Evolutionary conservation across 2,888 invertebrate genomes (phyloP), one percentile per base, ranked within the genome.

Genomic region (Barypeithes pellucidus): DNA sequence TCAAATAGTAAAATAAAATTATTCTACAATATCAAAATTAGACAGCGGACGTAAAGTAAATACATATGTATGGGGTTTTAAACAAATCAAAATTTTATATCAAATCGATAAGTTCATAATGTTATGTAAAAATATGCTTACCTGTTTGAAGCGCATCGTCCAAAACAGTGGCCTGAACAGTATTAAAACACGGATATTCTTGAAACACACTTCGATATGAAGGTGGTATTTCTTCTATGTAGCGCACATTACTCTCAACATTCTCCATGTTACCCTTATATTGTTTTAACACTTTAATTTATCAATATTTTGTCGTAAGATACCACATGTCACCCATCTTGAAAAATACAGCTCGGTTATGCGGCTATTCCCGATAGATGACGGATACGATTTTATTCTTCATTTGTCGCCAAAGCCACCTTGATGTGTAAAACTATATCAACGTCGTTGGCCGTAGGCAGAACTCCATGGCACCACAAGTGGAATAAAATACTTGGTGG

Each of bases 81-180:
- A n/a, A n/a, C n/a, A n/a, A n/a, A n/a, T n/a, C n/a, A n/a, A n/a
- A n/a, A n/a, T n/a, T n/a, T n/a, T n/a, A n/a, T n/a, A n/a, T n/a
- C n/a, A n/a, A n/a, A n/a, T n/a, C n/a, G n/a, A n/a, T n/a, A n/a
- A n/a, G n/a, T n/a, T n/a, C n/a, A n/a, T n/a, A 9, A 8, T 47
- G 1, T 22, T 18, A 29, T 11, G 39, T 62, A 45, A 62, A 20
- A 54, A 39, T 60, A 14, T 57, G 67, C 41, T 79, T 84, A 91
- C 92, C 91, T 82, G 91, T 87, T 83, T 91, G 87, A 24, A 92
- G 83, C 0, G 92, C 90, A 83, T 91, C 90, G 81, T 93, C 90
- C 74, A 94, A 89, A 9, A 93, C 89, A 77, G 86, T 87, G 0
- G 94, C 93, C 82, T 95, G 95, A 4, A 95, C 90, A 39, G 88